phyloP scores from a whole-genome alignment of 2,888 invertebrate species.

The Cheilosia scutellata region DNA sequence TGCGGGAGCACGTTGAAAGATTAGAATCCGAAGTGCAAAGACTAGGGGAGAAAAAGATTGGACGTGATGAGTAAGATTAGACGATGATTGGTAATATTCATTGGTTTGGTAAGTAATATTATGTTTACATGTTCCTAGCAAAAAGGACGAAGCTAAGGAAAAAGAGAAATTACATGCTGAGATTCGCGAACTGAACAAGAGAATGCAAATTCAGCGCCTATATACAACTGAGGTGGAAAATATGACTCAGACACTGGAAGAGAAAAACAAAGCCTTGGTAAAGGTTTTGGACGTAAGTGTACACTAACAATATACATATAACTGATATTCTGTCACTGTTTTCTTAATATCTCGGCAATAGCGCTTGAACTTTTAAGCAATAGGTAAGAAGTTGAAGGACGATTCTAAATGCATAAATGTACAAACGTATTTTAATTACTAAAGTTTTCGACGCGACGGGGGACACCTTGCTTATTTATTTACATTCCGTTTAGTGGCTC shows the following conservation, averaged over 20 bases:
- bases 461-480: too few relatives aligned
- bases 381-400: too few relatives aligned
- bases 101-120: not conserved
- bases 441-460: too few relatives aligned
- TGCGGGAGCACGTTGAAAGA: slow-evolving; percentile 81
- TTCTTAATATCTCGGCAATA: too few relatives aligned
- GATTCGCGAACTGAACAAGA: slow-evolving; percentile 82
- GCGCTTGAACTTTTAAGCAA: too few relatives aligned
- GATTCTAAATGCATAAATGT: too few relatives aligned
- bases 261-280: slow-evolving; percentile 82
- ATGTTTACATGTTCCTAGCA: slow-evolving; percentile 61
- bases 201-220: slow-evolving; percentile 81
- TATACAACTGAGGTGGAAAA: slow-evolving; percentile 82
- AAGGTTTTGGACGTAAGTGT: slow-evolving; percentile 82
- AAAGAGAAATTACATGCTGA: slow-evolving; percentile 82
- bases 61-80: slow-evolving; percentile 78
- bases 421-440: too few relatives aligned
- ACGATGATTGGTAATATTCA: not conserved
- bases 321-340: too few relatives aligned
- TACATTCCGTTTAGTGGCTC: too few relatives aligned
- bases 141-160: slow-evolving; percentile 82
- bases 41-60: slow-evolving; percentile 80
- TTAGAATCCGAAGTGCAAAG: slow-evolving; percentile 81
- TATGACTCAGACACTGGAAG: slow-evolving; percentile 81
- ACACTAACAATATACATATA: too few relatives aligned